These are phyloP conservation scores for Girardinichthys multiradiatus DNA, from an alignment of 2,113 vertebrate genomes.

Conservation along the genomic window DNA sequence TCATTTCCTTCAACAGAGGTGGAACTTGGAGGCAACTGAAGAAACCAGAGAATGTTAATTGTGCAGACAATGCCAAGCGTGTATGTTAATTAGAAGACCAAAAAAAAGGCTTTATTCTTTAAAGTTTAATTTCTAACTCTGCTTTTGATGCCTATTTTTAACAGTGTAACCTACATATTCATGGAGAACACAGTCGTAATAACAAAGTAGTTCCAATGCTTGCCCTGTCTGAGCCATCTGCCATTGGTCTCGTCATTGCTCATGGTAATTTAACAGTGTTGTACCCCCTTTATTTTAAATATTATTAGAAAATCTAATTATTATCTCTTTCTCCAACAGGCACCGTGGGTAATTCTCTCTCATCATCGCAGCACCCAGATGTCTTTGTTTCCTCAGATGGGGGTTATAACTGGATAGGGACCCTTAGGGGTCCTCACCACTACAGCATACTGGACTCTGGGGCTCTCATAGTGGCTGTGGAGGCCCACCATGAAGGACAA, in stretches of 20 bases:
- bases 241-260: conserved; percentile 79
- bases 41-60: conserved; percentile 80
- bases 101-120: no score
- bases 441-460: conserved; percentile 85
- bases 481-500: conserved; percentile 69
- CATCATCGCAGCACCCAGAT: conserved; percentile 74
- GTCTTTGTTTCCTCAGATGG: conserved; percentile 83
- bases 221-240: conserved; percentile 77
- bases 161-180: conserved; percentile 84
- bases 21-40: conserved; percentile 75
- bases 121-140: no score
- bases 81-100: conserved; percentile 32
- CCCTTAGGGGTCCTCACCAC: conserved; percentile 79
- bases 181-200: conserved; percentile 81
- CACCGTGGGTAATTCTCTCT: conserved; percentile 80
- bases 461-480: conserved; percentile 82
- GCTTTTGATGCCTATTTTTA: not conserved
- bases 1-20: conserved; percentile 83
- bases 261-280: conserved; percentile 71
- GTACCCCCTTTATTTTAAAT: not conserved
- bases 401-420: conserved; percentile 81
- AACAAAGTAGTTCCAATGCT: conserved; percentile 78
- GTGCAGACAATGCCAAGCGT: conserved; percentile 55
- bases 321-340: conserved; percentile 59
- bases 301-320: not conserved